Evolutionary conservation across 2,888 invertebrate species (phyloP).

Genomic region (Aspidapion aeneum): DNA sequence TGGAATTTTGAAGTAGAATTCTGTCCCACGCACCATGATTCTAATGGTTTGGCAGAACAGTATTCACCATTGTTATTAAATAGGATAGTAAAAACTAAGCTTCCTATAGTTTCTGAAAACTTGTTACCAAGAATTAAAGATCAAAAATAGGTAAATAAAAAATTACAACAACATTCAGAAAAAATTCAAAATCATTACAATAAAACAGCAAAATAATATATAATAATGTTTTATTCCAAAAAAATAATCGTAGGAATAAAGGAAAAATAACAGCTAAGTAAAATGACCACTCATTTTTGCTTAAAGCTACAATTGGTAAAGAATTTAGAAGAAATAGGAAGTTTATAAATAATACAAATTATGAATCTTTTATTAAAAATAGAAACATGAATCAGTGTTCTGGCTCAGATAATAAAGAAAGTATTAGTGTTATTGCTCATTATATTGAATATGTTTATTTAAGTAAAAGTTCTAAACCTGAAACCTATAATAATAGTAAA

Average conservation of each 20-base stretch:
- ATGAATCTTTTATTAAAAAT: too few species aligned
- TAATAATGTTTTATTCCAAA: not conserved
- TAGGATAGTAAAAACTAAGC: not conserved
- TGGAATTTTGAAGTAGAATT: not conserved
- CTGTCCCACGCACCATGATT: too few species aligned
- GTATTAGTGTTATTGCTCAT: too few species aligned
- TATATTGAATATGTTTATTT: too few species aligned
- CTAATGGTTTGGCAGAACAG: too few species aligned
- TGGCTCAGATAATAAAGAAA: too few species aligned
- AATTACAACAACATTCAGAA: not conserved
- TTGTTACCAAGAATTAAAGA: not conserved
- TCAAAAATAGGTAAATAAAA: not conserved
- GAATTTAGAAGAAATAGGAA: not conserved
- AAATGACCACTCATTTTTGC: not conserved
- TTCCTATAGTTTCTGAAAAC: not conserved
- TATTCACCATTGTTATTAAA: not conserved
- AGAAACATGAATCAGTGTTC: too few species aligned
- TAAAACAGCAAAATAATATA: not conserved
- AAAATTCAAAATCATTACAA: not conserved
- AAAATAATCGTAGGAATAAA: not conserved
- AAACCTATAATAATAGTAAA: too few species aligned
- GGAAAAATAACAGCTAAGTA: not conserved
- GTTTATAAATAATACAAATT: not conserved
- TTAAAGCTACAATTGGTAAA: not conserved
- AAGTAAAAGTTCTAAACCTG: too few species aligned